Base-by-base conservation (phyloP, 2,113 vertebrate genomes). In the Cephalopterus ornatus region DNA sequence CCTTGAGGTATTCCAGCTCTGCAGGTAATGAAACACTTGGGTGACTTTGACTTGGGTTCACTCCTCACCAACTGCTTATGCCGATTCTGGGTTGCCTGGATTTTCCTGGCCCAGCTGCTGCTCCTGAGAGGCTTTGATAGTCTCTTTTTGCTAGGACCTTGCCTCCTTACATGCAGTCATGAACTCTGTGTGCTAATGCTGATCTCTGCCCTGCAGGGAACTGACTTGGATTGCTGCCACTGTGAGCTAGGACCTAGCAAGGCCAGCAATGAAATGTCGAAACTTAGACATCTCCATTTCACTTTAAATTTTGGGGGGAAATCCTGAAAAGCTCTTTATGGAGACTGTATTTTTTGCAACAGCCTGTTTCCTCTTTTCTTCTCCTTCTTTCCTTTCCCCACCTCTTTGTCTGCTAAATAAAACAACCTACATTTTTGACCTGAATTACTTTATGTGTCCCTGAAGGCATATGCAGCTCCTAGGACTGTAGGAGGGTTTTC, bases 391-490 rank as follows among this genome's bases (percentile, higher is more conserved):
- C 27, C 74, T 75, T 75, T 93, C 63, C 52, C 39, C 81, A 85
- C 62, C 28, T 76, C 89, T 96, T 93, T 93, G 88, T 92, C 96
- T 93, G 85, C 95, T 95, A 96, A 97, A 97, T 96, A 96, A 96
- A 96, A 96, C 91, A 97, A 91, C 96, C 96, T 96, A 96, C 93
- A 94, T 97, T 94, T 96, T 92, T 96, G 93, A 96, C 95, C 95
- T 94, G 95, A 96, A 97, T 95, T 97, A 96, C 93, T 97, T 94
- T 75, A 80, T 65, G 70, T 72, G 73, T 96, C 92, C 91, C 95
- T 46, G 71, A 93, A 96, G 95, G 96, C 82, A 96, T 58, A 65
- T 81, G 80, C 65, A 89, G 77, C 90, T 93, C 76, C 68, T 74
- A 86, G 86, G 89, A 70, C 84, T 85, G 92, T 59, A 65, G 91